Conservation (phyloP, 2,113 vertebrate species). For the Desmodus rotundus region DNA sequence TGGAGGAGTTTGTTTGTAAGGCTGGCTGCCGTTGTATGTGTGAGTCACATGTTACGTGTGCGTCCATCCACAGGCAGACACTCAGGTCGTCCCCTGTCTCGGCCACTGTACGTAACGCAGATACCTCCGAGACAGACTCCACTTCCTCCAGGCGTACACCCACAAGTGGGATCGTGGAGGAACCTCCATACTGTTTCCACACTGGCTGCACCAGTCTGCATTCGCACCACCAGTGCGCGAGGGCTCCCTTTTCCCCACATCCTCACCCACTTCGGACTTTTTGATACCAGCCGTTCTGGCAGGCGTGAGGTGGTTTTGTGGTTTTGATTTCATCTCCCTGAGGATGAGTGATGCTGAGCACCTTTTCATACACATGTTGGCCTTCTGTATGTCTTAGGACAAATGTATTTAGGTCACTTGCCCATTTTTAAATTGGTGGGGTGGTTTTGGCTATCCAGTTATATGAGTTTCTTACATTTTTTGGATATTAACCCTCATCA, state of each 20-base stretch:
- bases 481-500: too few relatives aligned
- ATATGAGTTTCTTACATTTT: not conserved
- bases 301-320: not conserved
- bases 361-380: too few relatives aligned
- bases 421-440: not conserved
- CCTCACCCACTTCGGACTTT: not conserved
- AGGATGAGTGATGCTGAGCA: too few relatives aligned
- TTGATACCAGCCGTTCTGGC: not conserved
- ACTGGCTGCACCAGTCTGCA: not conserved
- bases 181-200: not conserved
- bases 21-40: not conserved
- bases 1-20: not conserved
- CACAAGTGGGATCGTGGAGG: not conserved
- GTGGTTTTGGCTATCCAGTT: not conserved
- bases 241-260: not conserved
- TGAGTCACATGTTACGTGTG: not conserved
- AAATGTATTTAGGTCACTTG: not conserved
- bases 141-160: too few relatives aligned
- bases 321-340: not conserved
- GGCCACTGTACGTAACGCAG: too few relatives aligned
- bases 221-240: fast-evolving
- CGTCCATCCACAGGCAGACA: not conserved
- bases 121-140: too few relatives aligned
- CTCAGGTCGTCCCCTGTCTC: not conserved
- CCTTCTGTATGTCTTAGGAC: not conserved